These are phyloP conservation scores for Phylloscopus collybita DNA, from an alignment of 2,797 vertebrate species.

Conservation along the genomic window DNA sequence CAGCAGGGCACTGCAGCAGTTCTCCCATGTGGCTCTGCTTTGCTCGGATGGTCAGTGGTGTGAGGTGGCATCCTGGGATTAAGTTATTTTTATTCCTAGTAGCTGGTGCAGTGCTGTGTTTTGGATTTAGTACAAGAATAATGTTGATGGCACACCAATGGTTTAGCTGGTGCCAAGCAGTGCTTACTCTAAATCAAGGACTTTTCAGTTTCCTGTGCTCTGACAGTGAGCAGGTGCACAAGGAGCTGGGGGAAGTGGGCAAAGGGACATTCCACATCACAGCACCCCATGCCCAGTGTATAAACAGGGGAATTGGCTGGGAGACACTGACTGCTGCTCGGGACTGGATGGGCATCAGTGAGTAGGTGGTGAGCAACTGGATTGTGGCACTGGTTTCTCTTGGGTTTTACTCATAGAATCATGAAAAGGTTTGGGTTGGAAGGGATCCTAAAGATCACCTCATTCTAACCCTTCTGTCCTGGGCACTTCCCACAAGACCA, in stretches of 20 bases:
- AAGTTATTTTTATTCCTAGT: not conserved
- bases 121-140: not conserved
- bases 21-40: not conserved
- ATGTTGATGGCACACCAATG: not conserved
- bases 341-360: not conserved
- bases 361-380: not conserved
- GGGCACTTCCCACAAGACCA: not conserved
- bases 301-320: not conserved
- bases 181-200: not conserved
- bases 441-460: not conserved
- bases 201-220: not conserved
- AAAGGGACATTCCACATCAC: not conserved
- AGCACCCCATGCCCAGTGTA: not conserved
- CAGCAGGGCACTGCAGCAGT: not conserved
- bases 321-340: not conserved
- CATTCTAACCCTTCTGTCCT: not conserved
- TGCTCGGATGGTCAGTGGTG: fast-evolving
- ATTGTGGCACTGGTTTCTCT: not conserved
- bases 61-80: not conserved
- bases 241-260: not conserved
- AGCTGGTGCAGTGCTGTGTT: not conserved
- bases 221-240: not conserved
- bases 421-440: not conserved
- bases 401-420: not conserved
- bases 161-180: not conserved